Evolutionary conservation across 1,140 invertebrate species (phyloP).

Genomic region (Panagrolaimus sp.): DNA sequence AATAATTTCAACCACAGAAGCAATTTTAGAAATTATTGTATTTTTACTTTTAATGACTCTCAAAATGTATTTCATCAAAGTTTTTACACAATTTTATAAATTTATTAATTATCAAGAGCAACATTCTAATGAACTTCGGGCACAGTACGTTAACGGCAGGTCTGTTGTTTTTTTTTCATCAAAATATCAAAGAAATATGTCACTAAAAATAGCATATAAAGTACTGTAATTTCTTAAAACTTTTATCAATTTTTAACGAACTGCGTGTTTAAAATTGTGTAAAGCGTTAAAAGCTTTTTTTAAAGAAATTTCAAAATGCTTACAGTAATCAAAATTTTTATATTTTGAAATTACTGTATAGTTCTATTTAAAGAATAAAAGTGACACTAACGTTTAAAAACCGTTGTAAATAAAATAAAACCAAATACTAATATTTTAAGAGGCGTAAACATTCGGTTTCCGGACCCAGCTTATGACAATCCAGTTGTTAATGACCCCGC

Average conservation of each 20-base stretch:
- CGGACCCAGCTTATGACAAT: background rate
- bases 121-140: slow-evolving; percentile 1
- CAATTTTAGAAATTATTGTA: background rate
- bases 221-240: too few relatives aligned
- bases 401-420: too few relatives aligned
- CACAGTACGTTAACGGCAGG: slow-evolving; percentile 11
- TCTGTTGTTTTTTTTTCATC: background rate
- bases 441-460: background rate
- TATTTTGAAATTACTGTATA: too few relatives aligned
- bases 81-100: slow-evolving; percentile 4
- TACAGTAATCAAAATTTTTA: background rate
- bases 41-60: background rate
- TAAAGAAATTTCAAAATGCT: too few relatives aligned
- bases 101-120: background rate
- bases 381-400: too few relatives aligned
- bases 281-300: too few relatives aligned
- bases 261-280: too few relatives aligned
- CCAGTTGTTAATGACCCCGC: background rate
- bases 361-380: too few relatives aligned
- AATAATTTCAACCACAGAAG: background rate
- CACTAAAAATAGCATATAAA: too few relatives aligned
- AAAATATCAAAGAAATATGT: too few relatives aligned
- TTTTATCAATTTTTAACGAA: too few relatives aligned
- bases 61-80: slow-evolving; percentile 6
- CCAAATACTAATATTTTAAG: background rate